Evolutionary conservation across 2,113 vertebrate species (phyloP), one percentile per base, ranked within the genome.

Genomic region (Callospermophilus lateralis): DNA sequence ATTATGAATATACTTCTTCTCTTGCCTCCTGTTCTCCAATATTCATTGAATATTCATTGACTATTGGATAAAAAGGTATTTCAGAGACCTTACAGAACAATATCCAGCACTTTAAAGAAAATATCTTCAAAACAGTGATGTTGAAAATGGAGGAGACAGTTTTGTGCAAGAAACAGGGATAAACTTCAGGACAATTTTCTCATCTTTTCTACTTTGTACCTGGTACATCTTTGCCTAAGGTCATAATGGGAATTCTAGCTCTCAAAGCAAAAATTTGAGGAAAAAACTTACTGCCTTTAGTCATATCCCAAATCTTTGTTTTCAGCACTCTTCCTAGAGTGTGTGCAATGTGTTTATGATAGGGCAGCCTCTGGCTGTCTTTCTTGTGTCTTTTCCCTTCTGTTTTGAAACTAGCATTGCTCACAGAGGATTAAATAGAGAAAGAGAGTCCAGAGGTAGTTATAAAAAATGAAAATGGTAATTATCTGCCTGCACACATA

Each of bases 391-490:
- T 90, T 61, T 63, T 70, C 6, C 28, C 72, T 90, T 74, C 17
- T 68, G 39, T 73, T 93, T 90, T 88, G 48, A 84, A 93, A 34
- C 45, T 32, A 76, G 28, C 37, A 28, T 68, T 83, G 22, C 39
- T 90, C 85, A 89, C 78, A 91, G 93, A 73, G 55, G 17, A 32
- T 84, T 91, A 73, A 84, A 34, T 77, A 30, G 89, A 83, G 63
- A 79, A 94, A 63, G 48, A 63, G 48, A 84, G 42, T 42, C 20
- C 73, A 72, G 34, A 89, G 45, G 72, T 79, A 86, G 34, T 20
- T 91, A 4, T 72, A 55, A 63, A 32, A 88, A 92, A 80, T 83
- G 26, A 51, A 94, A 79, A 9, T 70, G 72, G 65, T 55, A 55
- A 32, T 24, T 53, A 3, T 67, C 24, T 97, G n/a, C 63, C 7